These are phyloP conservation scores for Aldabrachelys gigantea DNA, from an alignment of 2,113 vertebrate species.

Conservation along the genomic window DNA sequence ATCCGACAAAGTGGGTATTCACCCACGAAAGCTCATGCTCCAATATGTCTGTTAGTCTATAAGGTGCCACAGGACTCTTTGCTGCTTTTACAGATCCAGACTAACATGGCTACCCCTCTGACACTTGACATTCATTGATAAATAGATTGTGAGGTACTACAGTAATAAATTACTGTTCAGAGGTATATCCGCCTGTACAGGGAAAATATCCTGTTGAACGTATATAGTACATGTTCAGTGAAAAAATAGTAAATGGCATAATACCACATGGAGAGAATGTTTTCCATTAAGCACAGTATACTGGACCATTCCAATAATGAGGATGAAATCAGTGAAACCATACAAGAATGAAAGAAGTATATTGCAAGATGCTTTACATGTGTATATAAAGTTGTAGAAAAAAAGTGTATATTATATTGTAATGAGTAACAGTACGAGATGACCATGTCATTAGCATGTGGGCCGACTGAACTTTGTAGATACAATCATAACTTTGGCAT, in stretches of 20 bases:
- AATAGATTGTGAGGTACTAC: neutral
- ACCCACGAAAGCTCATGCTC: too few species aligned
- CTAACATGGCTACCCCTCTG: too few species aligned
- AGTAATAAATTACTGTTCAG: neutral
- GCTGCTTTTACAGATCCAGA: too few species aligned
- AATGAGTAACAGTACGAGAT: accelerated
- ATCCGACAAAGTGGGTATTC: too few species aligned
- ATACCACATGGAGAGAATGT: neutral
- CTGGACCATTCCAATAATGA: accelerated
- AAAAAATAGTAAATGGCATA: neutral
- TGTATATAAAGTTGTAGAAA: accelerated
- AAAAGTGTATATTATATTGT: neutral
- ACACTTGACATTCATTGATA: neutral
- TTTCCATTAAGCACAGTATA: neutral
- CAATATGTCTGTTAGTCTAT: too few species aligned
- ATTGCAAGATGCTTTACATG: neutral
- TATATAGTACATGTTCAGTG: accelerated
- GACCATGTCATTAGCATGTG: accelerated
- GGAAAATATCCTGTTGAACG: neutral
- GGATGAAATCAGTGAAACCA: neutral
- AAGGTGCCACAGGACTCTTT: too few species aligned
- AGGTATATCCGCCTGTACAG: neutral
- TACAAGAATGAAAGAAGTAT: neutral
- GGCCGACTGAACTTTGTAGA: neutral
- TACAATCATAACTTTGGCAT: neutral